These are phyloP conservation scores for Argyra leucocephala DNA, from an alignment of 2,888 invertebrate genomes.

Conservation along the genomic window DNA sequence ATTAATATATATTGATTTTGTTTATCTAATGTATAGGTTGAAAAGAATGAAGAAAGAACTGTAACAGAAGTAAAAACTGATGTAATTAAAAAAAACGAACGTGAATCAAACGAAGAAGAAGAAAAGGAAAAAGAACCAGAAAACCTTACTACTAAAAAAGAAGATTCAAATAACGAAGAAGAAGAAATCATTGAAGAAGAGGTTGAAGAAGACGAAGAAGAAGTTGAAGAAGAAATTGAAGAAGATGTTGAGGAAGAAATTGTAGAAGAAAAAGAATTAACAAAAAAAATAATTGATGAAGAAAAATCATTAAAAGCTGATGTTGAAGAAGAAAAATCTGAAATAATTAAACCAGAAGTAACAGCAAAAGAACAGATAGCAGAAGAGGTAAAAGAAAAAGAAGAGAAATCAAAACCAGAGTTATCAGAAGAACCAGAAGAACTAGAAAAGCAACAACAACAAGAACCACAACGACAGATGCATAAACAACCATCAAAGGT, in stretches of 20 bases:
- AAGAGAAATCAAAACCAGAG: slow-evolving; percentile 11
- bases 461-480: slow-evolving; percentile 8
- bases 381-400: slow-evolving; percentile 14
- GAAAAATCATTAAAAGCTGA: slow-evolving; percentile 7
- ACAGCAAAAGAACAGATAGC: not conserved
- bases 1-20: too few relatives aligned
- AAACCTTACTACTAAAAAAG: too few relatives aligned
- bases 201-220: slow-evolving; percentile 13
- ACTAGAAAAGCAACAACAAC: slow-evolving; percentile 8
- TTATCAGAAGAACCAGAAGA: not conserved
- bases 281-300: not conserved
- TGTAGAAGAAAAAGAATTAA: slow-evolving; percentile 8
- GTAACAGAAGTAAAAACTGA: slow-evolving; percentile 15
- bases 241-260: slow-evolving; percentile 13
- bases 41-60: slow-evolving; percentile 12
- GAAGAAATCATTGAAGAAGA: slow-evolving; percentile 16
- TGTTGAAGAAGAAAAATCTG: slow-evolving; percentile 9
- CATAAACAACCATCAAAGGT: slow-evolving; percentile 8
- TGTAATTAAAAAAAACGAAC: too few relatives aligned
- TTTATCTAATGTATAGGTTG: not conserved
- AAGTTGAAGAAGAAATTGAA: slow-evolving; percentile 7
- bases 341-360: not conserved
- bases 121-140: too few relatives aligned
- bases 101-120: slow-evolving; percentile 10
- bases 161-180: slow-evolving; percentile 13